Evolutionary conservation across 2,888 invertebrate species (phyloP).

Genomic region (Drosophila antonietae): DNA sequence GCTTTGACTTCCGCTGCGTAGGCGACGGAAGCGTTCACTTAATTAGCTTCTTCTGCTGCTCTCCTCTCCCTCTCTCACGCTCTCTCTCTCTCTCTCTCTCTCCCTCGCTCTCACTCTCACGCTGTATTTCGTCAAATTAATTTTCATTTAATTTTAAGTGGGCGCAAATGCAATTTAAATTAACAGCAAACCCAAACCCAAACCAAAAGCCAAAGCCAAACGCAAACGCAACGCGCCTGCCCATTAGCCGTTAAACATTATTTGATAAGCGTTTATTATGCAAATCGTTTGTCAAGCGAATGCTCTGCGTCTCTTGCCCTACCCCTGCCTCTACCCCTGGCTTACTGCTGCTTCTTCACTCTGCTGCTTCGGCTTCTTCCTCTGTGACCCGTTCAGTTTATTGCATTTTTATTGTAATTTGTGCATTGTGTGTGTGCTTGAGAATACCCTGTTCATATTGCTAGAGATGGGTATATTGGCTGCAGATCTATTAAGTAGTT

Average conservation of each 20-base stretch:
- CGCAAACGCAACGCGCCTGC: constrained; percentile 15
- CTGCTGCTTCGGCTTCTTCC: neutral
- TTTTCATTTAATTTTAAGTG: constrained; percentile 76
- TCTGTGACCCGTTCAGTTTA: constrained; percentile 16
- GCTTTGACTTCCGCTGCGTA: constrained; percentile 67
- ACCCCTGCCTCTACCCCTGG: neutral
- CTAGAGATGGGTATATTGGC: neutral
- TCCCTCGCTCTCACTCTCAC: constrained; percentile 6
- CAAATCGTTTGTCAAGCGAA: constrained; percentile 36
- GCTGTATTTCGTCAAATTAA: constrained; percentile 64
- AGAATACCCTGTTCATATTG: neutral
- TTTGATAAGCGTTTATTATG: constrained; percentile 45
- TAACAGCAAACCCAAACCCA: constrained; percentile 55
- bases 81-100: neutral
- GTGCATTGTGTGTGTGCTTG: neutral
- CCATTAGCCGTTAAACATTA: constrained; percentile 40
- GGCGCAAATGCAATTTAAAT: constrained; percentile 78
- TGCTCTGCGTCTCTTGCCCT: neutral
- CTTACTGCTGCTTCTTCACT: neutral
- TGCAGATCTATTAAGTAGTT: too few relatives aligned
- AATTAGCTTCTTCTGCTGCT: constrained; percentile 50
- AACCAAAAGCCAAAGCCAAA: neutral
- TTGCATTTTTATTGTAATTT: constrained; percentile 33
- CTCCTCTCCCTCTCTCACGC: too few relatives aligned
- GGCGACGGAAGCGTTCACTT: constrained; percentile 60